Evolutionary conservation across 2,113 vertebrate genomes (phyloP).

Genomic region (Notechis scutatus): DNA sequence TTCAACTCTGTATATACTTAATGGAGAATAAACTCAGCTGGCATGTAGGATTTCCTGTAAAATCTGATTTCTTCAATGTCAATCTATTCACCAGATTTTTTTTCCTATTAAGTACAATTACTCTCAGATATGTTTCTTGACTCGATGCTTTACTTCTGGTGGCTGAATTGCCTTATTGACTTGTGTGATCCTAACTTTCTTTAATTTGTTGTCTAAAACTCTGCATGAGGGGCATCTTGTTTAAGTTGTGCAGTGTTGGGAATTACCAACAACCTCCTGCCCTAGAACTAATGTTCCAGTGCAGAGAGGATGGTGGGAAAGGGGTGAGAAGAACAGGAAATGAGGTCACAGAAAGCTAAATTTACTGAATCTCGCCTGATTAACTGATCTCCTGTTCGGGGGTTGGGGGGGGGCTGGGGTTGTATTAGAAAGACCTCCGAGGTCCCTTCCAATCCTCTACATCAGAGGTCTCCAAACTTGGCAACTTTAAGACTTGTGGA

Average conservation of each 20-base stretch:
- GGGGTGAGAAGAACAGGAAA: not conserved
- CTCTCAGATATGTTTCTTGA: not conserved
- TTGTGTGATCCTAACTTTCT: not conserved
- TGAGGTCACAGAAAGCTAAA: not conserved
- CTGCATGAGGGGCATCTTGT: not conserved
- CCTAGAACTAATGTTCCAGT: not conserved
- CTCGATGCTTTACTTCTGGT: not conserved
- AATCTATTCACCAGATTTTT: not conserved
- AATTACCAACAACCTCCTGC: not conserved
- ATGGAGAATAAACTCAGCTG: not conserved
- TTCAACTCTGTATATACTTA: not conserved
- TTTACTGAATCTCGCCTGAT: not conserved
- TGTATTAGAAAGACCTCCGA: no score
- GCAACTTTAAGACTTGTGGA: no score
- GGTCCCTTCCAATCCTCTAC: no score
- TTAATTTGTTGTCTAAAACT: not conserved
- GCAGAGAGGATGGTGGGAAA: not conserved
- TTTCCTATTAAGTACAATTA: not conserved
- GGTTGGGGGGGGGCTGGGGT: rapidly evolving
- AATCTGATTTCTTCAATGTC: not conserved
- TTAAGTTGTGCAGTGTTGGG: not conserved
- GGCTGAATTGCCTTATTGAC: not conserved
- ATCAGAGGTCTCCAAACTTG: no score
- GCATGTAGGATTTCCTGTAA: not conserved
- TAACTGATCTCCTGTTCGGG: not conserved